Conservation (phyloP, 2,888 invertebrate species). For the Branchipolynoe longqiensis region DNA sequence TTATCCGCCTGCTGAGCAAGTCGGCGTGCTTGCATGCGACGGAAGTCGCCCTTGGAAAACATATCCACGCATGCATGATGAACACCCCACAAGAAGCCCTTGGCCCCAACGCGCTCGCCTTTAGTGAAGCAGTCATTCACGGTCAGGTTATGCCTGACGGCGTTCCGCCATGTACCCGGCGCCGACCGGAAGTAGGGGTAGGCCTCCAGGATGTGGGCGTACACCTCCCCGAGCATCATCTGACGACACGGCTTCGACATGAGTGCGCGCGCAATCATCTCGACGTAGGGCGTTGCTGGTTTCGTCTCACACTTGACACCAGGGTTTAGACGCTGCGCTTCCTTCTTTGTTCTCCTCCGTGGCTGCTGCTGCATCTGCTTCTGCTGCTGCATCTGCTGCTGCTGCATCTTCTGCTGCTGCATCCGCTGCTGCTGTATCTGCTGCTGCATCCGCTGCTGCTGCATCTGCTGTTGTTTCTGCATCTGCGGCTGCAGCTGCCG, state of each 20-base stretch:
- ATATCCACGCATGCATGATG: constrained; percentile 24
- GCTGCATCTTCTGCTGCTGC: too few species aligned
- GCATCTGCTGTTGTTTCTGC: too few species aligned
- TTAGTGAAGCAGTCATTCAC: constrained; percentile 30
- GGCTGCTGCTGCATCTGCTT: too few species aligned
- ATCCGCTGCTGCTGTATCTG: too few species aligned
- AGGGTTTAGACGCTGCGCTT: too few species aligned
- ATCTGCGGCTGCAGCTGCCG: too few species aligned
- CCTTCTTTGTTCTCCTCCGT: too few species aligned
- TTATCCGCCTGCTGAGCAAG: constrained; percentile 37
- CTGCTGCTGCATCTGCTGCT: too few species aligned
- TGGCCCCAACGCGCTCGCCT: not conserved
- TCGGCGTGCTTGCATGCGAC: constrained; percentile 18
- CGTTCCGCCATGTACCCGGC: constrained; percentile 35
- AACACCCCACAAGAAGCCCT: constrained; percentile 42
- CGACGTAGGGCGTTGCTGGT: constrained; percentile 19
- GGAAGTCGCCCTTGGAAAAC: constrained; percentile 33
- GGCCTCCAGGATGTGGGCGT: constrained; percentile 35
- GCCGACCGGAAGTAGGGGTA: constrained; percentile 52
- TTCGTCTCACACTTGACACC: too few species aligned
- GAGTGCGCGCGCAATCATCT: constrained; percentile 50
- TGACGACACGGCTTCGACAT: not conserved
- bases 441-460: too few species aligned
- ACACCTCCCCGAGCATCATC: constrained; percentile 32
- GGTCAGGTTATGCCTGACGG: constrained; percentile 54